Conservation (phyloP, 2,113 vertebrate genomes). For the Daboia siamensis region DNA sequence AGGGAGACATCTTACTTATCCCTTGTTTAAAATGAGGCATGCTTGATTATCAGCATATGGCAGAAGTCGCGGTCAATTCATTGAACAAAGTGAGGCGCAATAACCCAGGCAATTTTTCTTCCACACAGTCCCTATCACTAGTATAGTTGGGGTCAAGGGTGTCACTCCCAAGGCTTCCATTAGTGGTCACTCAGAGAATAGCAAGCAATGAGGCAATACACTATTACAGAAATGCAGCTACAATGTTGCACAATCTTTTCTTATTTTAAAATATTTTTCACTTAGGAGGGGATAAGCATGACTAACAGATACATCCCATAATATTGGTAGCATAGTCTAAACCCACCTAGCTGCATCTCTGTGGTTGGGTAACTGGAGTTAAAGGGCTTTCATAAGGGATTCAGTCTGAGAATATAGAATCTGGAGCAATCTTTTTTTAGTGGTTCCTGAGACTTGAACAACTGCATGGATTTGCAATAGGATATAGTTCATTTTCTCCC, state of each 20-base stretch:
- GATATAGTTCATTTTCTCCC: background rate
- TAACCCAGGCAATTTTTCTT: background rate
- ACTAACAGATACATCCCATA: background rate
- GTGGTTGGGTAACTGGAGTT: background rate
- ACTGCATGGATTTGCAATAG: background rate
- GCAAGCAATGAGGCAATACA: background rate
- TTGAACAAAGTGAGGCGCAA: background rate
- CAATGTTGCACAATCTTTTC: background rate
- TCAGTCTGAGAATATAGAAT: background rate
- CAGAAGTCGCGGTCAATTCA: background rate
- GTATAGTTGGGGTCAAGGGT: background rate
- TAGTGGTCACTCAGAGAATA: background rate
- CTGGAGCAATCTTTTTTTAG: background rate
- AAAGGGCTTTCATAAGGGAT: background rate
- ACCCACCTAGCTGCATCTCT: background rate
- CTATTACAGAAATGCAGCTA: background rate
- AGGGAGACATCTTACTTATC: background rate
- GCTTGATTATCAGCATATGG: background rate
- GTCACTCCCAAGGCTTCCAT: background rate
- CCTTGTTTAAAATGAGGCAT: background rate
- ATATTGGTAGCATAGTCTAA: background rate
- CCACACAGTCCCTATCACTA: background rate
- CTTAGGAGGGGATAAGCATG: background rate
- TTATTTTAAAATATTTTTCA: background rate
- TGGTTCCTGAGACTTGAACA: background rate